phyloP scores from a whole-genome alignment of 2,888 invertebrate genomes.

The Drosophila borealis region DNA sequence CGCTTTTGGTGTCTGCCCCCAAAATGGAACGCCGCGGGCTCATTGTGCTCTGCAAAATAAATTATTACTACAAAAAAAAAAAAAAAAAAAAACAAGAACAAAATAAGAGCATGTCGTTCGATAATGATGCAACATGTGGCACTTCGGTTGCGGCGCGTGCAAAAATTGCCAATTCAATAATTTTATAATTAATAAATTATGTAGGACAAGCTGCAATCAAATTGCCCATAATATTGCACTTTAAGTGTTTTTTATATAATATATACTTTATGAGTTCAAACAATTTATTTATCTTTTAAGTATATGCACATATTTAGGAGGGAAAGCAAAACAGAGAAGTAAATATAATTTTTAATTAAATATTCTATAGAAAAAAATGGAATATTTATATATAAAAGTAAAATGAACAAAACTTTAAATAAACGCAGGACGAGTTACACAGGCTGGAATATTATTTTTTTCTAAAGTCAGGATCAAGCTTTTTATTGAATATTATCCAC shows the following conservation, averaged over 20 bases:
- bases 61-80: conserved; percentile 21
- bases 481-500: no score
- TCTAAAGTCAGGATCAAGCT: no score
- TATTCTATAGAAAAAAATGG: no score
- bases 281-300: neutral
- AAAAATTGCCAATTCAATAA: conserved; percentile 46
- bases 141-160: conserved; percentile 49
- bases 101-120: conserved; percentile 17
- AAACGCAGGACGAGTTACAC: no score
- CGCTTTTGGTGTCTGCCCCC: conserved; percentile 51
- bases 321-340: no score
- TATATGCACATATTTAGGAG: neutral
- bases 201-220: conserved; percentile 37
- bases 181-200: conserved; percentile 59
- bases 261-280: conserved; percentile 2
- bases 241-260: neutral
- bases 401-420: no score
- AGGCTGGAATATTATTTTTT: no score
- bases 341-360: no score
- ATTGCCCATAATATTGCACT: conserved; percentile 13
- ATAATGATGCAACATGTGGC: conserved; percentile 67
- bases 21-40: conserved; percentile 57
- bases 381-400: no score
- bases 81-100: neutral
- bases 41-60: conserved; percentile 20